Evolutionary conservation across 2,888 invertebrate genomes (phyloP), one percentile per base, ranked within the genome.

Genomic region (Endotricha flammealis): DNA sequence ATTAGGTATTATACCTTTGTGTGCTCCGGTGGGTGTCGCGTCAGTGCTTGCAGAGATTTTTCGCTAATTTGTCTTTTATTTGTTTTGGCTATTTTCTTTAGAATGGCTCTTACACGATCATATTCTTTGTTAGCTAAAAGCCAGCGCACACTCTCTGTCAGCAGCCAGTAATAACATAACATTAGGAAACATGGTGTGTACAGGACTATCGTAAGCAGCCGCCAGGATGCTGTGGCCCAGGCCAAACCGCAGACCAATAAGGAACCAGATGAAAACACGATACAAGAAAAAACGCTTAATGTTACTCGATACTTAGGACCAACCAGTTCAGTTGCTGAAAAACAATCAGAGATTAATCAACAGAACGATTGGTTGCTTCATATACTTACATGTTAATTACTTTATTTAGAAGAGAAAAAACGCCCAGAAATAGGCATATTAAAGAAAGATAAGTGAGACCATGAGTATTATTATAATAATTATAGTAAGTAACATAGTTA

Each of bases 71-170:
- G 58, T 1, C 86, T 86, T 25, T 86, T 88, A 48, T 93, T 93
- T 0, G 90, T 73, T 42, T 67, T 82, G 0, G 93, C 90, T 1
- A 92, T 90, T 44, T 82, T 89, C 10, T 85, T 78, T 24, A 93
- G 65, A 4, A 92, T 88, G 4, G 57, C 62, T 45, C 88, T 89
- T 0, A 93, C 93, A 48, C 91, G 88, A 0, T 88, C 82, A 38
- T 85, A 88, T 50, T 88, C 88, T 14, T 90, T 88, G 47, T 92
- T 91, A 1, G 91, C 90, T 5, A 94, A 69, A 11, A 94, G 82
- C 93, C 93, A 93, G 43, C 93, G 80, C 9, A 91, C 80, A 12
- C 91, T 91, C 69, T 92, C 91, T 0, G 90, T 89, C 29, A 90
- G 68, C 2, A 91, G 52, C 88, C 90, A 90, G 41, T 89, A 88